Conservation (phyloP, 2,113 vertebrate species). For the Daphoenositta chrysoptera region DNA sequence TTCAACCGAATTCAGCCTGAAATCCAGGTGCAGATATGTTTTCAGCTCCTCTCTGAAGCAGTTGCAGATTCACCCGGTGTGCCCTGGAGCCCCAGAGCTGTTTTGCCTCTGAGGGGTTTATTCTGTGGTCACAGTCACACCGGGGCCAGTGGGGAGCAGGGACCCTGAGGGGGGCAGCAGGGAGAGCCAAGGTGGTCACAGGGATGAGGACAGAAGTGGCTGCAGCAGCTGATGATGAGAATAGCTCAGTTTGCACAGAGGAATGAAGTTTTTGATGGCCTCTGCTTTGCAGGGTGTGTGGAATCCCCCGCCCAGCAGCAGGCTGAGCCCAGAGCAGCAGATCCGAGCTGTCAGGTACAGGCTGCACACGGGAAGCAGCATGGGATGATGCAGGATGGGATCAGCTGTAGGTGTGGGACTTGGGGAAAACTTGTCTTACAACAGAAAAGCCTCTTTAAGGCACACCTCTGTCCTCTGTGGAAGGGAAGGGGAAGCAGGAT, state of each 20-base stretch:
- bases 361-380: fast-evolving
- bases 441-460: background rate
- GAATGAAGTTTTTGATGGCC: background rate
- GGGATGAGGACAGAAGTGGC: fast-evolving
- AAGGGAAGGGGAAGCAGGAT: background rate
- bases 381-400: background rate
- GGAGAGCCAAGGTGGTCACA: background rate
- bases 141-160: fast-evolving
- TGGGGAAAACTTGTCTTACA: background rate
- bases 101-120: background rate
- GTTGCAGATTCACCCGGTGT: fast-evolving
- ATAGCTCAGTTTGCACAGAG: background rate
- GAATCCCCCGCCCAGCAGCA: background rate
- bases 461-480: background rate
- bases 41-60: background rate
- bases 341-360: fast-evolving
- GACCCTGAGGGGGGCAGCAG: background rate
- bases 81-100: background rate
- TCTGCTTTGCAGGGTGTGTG: background rate
- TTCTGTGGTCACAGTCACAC: background rate
- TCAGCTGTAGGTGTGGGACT: background rate
- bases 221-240: background rate
- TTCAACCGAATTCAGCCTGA: background rate
- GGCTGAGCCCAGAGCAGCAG: fast-evolving
- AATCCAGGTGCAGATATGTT: background rate